phyloP scores from a whole-genome alignment of 2,113 vertebrate species.

The Ramphastos sulfuratus region DNA sequence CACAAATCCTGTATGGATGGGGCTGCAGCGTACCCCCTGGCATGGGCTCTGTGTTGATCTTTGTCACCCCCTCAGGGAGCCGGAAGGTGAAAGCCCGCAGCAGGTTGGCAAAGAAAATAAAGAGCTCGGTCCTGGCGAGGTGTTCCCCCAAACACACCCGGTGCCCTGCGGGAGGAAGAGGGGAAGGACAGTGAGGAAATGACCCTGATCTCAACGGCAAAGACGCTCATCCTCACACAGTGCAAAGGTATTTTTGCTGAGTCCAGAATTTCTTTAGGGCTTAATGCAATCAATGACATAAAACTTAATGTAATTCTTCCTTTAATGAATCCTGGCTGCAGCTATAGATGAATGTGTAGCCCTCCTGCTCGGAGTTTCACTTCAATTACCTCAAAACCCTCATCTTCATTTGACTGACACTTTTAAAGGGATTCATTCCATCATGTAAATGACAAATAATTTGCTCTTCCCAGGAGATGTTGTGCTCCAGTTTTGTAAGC shows the following conservation, averaged over 20 bases:
- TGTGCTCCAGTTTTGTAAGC: neutral
- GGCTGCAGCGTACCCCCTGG: neutral
- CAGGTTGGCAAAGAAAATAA: slow-evolving; percentile 59
- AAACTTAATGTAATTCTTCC: neutral
- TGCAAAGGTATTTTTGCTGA: neutral
- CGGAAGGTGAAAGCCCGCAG: slow-evolving; percentile 4
- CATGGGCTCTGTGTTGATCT: neutral
- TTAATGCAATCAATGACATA: neutral
- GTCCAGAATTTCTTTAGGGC: neutral
- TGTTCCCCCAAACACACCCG: slow-evolving; percentile 56
- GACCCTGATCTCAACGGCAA: neutral
- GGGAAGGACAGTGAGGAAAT: neutral
- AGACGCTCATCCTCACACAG: neutral
- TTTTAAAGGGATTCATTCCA: neutral
- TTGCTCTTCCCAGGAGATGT: neutral
- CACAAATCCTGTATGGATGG: slow-evolving; percentile 32
- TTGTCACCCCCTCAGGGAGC: neutral
- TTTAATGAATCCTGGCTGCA: neutral
- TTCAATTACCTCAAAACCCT: neutral
- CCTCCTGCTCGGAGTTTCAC: neutral
- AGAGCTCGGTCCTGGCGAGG: slow-evolving; percentile 42
- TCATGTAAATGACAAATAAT: slow-evolving; percentile 10
- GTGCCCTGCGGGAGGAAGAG: slow-evolving; percentile 29
- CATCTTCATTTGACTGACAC: neutral
- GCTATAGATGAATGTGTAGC: neutral